phyloP scores from a whole-genome alignment of 1,140 invertebrate genomes.

The Papilio helenus region DNA sequence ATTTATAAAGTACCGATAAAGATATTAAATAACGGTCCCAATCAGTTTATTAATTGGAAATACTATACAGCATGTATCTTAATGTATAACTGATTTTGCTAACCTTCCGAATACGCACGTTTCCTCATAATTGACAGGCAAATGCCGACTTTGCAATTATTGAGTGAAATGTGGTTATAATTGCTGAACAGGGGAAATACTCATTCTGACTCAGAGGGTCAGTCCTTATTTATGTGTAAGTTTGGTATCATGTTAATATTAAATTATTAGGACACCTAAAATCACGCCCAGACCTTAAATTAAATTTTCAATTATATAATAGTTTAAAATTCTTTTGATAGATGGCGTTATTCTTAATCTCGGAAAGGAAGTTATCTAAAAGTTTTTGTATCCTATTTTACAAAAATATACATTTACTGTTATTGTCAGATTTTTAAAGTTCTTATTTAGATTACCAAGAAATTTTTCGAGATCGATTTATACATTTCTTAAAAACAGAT shows the following conservation, averaged over 20 bases:
- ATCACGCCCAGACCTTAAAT: not conserved
- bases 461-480: not conserved
- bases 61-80: not conserved
- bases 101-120: conserved; percentile 9
- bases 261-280: too few relatives aligned
- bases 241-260: too few relatives aligned
- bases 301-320: not conserved
- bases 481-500: not conserved
- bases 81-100: not conserved
- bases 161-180: conserved; percentile 11
- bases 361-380: not conserved
- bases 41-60: too few relatives aligned
- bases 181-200: not conserved
- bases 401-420: not conserved
- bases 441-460: not conserved
- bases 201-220: not conserved
- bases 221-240: not conserved
- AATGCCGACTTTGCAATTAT: not conserved
- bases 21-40: too few relatives aligned
- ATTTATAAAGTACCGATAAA: too few relatives aligned
- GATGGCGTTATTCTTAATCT: not conserved
- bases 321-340: not conserved
- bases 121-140: not conserved
- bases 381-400: not conserved
- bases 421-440: not conserved